Conservation (phyloP, 2,888 invertebrate species). For the Troides helena region DNA sequence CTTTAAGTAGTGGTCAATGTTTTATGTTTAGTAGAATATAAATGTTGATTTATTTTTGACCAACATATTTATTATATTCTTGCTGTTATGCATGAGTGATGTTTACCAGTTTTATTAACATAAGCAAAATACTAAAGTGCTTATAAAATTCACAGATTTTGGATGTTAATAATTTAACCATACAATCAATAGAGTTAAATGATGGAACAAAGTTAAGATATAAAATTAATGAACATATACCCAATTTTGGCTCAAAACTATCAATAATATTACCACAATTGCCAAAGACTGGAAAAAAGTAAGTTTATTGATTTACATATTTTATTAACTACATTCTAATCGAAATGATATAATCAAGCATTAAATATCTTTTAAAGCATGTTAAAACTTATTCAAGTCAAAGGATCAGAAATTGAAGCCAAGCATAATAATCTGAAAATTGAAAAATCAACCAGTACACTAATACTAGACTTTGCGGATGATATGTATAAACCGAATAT, state of each 20-base stretch:
- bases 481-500: constrained; percentile 14
- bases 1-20: too few relatives aligned
- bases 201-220: constrained; percentile 80
- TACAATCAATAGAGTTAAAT: constrained; percentile 81
- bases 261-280: constrained; percentile 83
- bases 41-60: too few relatives aligned
- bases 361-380: constrained; percentile 41
- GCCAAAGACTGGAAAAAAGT: constrained; percentile 61
- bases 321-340: constrained; percentile 1
- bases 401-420: neutral
- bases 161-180: constrained; percentile 86
- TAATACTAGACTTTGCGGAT: constrained; percentile 16
- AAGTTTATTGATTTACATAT: constrained; percentile 45
- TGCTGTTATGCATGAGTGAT: neutral
- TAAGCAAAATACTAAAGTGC: neutral
- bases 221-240: constrained; percentile 80
- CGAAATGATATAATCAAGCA: constrained; percentile 28
- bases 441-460: constrained; percentile 10
- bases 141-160: constrained; percentile 80
- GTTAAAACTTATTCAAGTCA: constrained; percentile 31
- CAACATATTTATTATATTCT: neutral
- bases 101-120: constrained; percentile 8
- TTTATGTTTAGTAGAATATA: too few relatives aligned
- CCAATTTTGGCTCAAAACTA: constrained; percentile 88
- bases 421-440: constrained; percentile 2